phyloP scores from a whole-genome alignment of 2,888 invertebrate species.

The Tenthredo livida region DNA sequence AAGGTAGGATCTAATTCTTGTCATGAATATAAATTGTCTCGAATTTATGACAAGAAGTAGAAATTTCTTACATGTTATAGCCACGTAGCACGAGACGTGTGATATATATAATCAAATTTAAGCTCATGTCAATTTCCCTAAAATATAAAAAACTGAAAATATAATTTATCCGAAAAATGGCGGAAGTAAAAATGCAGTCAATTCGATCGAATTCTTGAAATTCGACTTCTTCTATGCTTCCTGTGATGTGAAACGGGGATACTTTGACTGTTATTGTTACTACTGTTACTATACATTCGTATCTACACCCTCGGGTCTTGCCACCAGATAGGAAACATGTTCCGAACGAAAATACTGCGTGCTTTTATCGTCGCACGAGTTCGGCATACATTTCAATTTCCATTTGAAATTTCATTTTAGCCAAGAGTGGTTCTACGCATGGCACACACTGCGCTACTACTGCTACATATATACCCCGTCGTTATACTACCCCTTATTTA shows the following conservation, averaged over 20 bases:
- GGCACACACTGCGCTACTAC: not conserved
- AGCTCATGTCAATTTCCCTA: no score
- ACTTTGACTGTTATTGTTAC: constrained; percentile 2
- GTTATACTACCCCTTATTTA: not conserved
- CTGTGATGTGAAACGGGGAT: not conserved
- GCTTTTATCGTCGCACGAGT: constrained; percentile 10
- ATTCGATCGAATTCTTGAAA: no score
- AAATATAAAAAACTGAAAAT: no score
- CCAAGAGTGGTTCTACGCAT: constrained; percentile 31
- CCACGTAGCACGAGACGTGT: no score
- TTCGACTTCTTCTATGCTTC: not conserved
- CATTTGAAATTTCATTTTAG: constrained; percentile 29
- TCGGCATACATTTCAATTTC: constrained; percentile 33
- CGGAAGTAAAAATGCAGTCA: no score
- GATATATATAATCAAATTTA: no score
- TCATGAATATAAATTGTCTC: not conserved
- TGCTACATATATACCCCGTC: not conserved
- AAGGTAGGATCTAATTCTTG: no score
- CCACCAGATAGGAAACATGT: not conserved
- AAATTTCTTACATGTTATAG: no score
- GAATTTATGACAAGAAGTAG: not conserved
- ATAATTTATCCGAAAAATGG: no score
- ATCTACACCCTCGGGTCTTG: no score
- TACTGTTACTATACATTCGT: no score
- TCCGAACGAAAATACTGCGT: not conserved